These are phyloP conservation scores for Aptenodytes patagonicus DNA, from an alignment of 2,113 vertebrate species.

Conservation along the genomic window DNA sequence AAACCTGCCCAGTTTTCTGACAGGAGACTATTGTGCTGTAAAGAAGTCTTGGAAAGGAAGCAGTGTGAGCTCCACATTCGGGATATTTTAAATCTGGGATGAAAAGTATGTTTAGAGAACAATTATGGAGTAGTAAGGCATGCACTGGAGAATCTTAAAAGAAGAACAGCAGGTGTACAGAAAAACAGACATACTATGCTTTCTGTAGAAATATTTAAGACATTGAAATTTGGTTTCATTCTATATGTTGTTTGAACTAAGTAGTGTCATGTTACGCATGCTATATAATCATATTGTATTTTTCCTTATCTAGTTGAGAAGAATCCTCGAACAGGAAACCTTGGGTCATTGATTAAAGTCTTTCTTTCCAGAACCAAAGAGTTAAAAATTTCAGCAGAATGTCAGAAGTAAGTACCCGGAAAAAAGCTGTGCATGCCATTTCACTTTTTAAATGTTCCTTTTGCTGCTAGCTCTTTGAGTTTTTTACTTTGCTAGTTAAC, in stretches of 20 bases:
- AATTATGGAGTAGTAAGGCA: background rate
- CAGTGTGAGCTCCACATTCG: background rate
- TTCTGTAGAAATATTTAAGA: background rate
- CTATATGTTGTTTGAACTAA: background rate
- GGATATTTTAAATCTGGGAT: background rate
- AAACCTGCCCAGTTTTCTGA: background rate
- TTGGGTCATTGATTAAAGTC: conserved; percentile 88
- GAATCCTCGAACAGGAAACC: conserved; percentile 95
- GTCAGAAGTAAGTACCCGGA: conserved; percentile 89
- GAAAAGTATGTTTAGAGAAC: background rate
- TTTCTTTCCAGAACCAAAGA: conserved; percentile 98
- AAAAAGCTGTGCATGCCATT: background rate
- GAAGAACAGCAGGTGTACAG: background rate
- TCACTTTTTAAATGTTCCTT: background rate
- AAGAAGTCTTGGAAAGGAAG: background rate
- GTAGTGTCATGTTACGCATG: background rate
- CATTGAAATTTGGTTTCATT: background rate
- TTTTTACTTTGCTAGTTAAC: background rate
- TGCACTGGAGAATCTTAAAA: background rate
- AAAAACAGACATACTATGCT: background rate
- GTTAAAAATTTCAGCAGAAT: conserved; percentile 97
- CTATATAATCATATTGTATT: background rate
- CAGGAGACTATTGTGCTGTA: background rate
- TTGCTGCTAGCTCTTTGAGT: background rate
- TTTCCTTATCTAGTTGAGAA: conserved; percentile 86